A percentile compares a stretch with the other conserved stretches of the same genome.
phyloP scores from a whole-genome alignment of 2,888 invertebrate genomes.

The Lasioglossum calceatum region DNA sequence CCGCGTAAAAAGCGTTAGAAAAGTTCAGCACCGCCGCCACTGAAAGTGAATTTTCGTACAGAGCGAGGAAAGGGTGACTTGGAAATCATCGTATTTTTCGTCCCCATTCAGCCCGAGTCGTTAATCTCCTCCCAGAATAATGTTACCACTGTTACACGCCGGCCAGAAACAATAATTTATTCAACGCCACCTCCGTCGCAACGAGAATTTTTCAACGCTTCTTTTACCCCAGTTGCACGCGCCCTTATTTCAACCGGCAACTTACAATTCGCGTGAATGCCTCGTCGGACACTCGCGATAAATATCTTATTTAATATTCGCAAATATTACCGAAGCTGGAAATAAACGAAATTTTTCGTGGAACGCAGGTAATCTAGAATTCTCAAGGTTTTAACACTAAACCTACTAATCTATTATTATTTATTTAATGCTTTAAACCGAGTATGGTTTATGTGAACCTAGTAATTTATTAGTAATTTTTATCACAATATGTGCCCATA shows the following conservation, averaged over 20 bases:
- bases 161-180: not conserved
- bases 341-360: not conserved
- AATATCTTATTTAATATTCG: not conserved
- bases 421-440: too few relatives aligned
- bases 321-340: not conserved
- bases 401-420: too few relatives aligned
- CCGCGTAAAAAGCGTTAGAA: constrained; percentile 63
- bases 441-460: too few relatives aligned
- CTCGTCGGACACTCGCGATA: not conserved
- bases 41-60: constrained; percentile 54
- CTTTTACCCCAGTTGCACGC: not conserved
- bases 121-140: constrained; percentile 32
- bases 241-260: not conserved
- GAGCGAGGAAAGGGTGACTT: constrained; percentile 6
- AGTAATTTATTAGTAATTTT: too few relatives aligned
- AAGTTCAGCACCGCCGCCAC: constrained; percentile 45
- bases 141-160: constrained; percentile 9
- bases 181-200: not conserved
- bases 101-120: constrained; percentile 7
- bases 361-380: not conserved
- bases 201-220: constrained; percentile 1
- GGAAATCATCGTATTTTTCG: constrained; percentile 44
- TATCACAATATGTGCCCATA: too few relatives aligned
- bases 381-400: not conserved
- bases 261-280: not conserved